Base-by-base conservation (phyloP, 1,140 invertebrate species). In the Lutraria rhynchaena region DNA sequence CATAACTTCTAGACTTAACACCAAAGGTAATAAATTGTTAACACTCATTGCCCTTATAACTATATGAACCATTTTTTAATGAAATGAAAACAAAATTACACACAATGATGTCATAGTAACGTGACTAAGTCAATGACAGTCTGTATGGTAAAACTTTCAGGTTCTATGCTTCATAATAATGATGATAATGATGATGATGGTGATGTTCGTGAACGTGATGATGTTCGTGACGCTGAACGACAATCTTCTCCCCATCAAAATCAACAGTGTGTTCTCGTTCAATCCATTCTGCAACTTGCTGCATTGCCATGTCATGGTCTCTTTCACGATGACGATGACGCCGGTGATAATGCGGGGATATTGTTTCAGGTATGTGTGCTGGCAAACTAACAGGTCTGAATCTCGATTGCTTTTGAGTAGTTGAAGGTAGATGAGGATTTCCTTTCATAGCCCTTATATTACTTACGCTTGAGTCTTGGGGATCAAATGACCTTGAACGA, bases 141-240 rank as follows among this genome's bases (percentile, higher is more conserved):
- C n/a, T n/a, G n/a, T n/a, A n/a, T n/a, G n/a, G 37, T 41, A 41
- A 5, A 41, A 41, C 5, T 41, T 41, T 7, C 5, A 41, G 5
- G 15, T 7, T 41, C 86, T 86, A 90, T 63, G 90, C 87, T 70
- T 90, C 89, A 73, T 92, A 87, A 89, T 95, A 96, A 92, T 96
- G 96, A 92, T 96, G 95, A 92, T 96, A 96, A 87, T 96, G 96
- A 78, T 92, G 90, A 92, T 96, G 96, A 90, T 96, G 96, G 85
- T 96, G 95, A 85, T 96, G 96, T 89, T 96, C 95, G 87, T 96
- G 96, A 74, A 96, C 94, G 89, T 96, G 96, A 88, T 94, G 94
- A 82, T 94, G 94, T 84, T 94, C 93, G 78, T 94, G 93, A 70
- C 92, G 87, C 78, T 94, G 93, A 19, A 93, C 88, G 7, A 89